Conservation (phyloP, 2,113 vertebrate species). For the Scophthalmus maximus region DNA sequence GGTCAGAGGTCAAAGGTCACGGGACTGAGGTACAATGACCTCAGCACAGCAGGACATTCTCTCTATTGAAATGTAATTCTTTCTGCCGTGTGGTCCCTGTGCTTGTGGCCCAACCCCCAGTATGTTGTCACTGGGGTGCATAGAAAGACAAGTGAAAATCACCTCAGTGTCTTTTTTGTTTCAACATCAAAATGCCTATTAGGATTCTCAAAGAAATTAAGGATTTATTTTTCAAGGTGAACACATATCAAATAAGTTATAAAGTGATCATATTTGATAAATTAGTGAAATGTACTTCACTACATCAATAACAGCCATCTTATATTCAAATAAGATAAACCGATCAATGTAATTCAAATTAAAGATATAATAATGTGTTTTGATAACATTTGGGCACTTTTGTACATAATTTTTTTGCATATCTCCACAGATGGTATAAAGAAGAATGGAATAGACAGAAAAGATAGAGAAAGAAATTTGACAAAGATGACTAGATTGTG, state of each 20-base stretch:
- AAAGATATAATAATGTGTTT: constrained; percentile 6
- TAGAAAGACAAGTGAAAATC: constrained; percentile 36
- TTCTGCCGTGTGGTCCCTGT: constrained; percentile 65
- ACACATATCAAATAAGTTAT: not conserved
- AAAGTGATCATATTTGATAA: not conserved
- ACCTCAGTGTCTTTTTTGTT: constrained; percentile 15
- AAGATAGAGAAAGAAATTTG: constrained; percentile 13
- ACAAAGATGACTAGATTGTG: constrained; percentile 84
- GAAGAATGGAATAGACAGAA: not conserved
- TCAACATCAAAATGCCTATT: constrained; percentile 14
- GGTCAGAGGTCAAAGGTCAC: constrained; percentile 76
- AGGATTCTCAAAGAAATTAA: not conserved
- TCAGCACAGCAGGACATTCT: constrained; percentile 71
- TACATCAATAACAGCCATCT: not conserved
- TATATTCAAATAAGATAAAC: not conserved
- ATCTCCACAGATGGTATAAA: not conserved
- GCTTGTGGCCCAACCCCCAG: constrained; percentile 46
- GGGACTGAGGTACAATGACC: constrained; percentile 76
- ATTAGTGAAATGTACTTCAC: not conserved
- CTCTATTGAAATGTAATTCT: constrained; percentile 76
- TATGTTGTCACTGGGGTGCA: constrained; percentile 21
- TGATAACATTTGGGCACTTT: too few species aligned
- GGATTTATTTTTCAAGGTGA: not conserved
- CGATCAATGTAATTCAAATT: not conserved
- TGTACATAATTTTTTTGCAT: not conserved